Evolutionary conservation across 1,140 invertebrate genomes (phyloP), one percentile per base, ranked within the genome.

Genomic region (Drosophila lacteicornis): DNA sequence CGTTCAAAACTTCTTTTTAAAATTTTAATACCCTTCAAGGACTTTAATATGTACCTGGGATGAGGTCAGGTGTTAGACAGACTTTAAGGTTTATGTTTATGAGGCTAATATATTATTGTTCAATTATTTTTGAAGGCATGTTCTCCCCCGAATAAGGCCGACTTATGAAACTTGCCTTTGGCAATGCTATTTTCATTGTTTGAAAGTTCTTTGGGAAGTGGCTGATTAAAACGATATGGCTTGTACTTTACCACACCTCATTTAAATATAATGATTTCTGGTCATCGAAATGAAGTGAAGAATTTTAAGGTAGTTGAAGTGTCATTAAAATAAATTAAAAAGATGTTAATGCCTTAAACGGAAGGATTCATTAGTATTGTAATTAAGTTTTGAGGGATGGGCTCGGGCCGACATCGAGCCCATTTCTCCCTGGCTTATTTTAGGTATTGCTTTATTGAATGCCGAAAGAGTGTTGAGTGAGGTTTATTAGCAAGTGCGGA

Each of bases 61-160:
- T 13, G 11, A 8, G 30, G 11, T 13, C 17, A 8, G n/a, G 7
- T 12, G 12, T 38, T 38, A 46, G 60, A n/a, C 22, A 56, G 80
- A 60, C 62, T 84, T 85, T 69, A 56, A 78, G 62, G 69, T 42
- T 79, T 57, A 63, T 82, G 66, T 79, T 86, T 67, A 42, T 60
- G 55, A 53, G 61, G 69, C 75, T 85, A 86, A 86, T 86, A 70
- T 79, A 75, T 25, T 25, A 25, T 25, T 25, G 70, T 79, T 86
- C 81, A 85, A 59, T 82, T 79, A 79, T 79, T 81, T 86, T 79
- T 61, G 63, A 22, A 67, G 63, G 58, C 66, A 58, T 65, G 22
- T 63, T 62, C 30, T 40, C 13, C 15, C 12, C 11, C 15, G 17
- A 11, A 9, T 13, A 17, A 11, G 27, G 5, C 38, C 11, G 11